Base-by-base conservation (phyloP, 2,888 invertebrate genomes). In the Cataglyphis livida region DNA sequence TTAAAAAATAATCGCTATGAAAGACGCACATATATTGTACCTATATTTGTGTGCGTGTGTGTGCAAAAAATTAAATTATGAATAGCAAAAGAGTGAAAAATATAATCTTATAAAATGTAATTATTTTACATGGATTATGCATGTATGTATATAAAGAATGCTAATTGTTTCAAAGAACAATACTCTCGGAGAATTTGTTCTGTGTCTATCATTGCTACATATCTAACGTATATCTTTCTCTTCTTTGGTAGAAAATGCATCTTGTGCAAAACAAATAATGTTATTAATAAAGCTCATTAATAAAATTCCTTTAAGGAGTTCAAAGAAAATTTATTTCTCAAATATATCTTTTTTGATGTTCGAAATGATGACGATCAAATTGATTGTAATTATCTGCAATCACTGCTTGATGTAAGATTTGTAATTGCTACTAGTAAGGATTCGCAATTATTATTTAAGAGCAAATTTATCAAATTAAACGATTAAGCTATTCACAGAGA, bases 1-100 rank as follows among this genome's bases (percentile, higher is more conserved):
- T 59, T 57, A 71, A 73, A 71, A 73, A 59, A 51, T n/a, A 51
- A 51, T 51, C 3, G 3, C 7, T 44, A 44, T 18, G 18, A 7
- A 18, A 6, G 18, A 48, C 18, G 41, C 12, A 6, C 28, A 48
- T 48, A 44, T 44, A 48, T 6, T 48, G 18, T 1, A 48, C 6
- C 5, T 48, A 48, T 48, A 44, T 15, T 18, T 6, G 35, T 35
- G 35, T 35, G 35, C 6, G 35, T 35, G 35, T 35, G 32, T 32
- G 9, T 41, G 3, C 41, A 44, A 15, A 44, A 48, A n/a, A 48
- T n/a, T 68, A 48, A 66, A 21, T 4, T 25, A 57, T 25, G 0
- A 5, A 57, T 5, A 32, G 2, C 18, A 32, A 62, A 62, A 32
- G 6, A 6, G 7, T 6, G 1, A 62, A 62, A 18, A 28, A 18